Base-by-base conservation (phyloP, 2,888 invertebrate species). In the Macaria notata region DNA sequence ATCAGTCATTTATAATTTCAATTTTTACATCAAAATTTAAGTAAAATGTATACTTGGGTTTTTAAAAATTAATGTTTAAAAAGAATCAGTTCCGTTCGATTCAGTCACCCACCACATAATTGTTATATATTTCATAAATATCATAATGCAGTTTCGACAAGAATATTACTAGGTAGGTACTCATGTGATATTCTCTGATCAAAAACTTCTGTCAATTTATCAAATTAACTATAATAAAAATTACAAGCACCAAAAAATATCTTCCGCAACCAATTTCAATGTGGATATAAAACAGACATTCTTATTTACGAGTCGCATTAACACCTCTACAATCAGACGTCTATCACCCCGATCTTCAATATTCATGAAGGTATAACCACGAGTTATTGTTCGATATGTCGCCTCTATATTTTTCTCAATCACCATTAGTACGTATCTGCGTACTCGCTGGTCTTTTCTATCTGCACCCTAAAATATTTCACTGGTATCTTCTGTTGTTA, bases 351-450 rank as follows among this genome's bases (percentile, higher is more conserved):
- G 75, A 84, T 88, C 88, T 89, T 88, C 88, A 91, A 90, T 90
- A 90, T 90, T 90, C 88, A 91, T 90, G 88, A 89, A 84, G 84
- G 83, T 80, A 88, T 90, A 85, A 88, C 87, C 87, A 71, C 83
- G 86, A 86, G 83, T 88, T 88, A 87, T 88, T 83, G 78, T 80
- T 71, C 75, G 73, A 73, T 70, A 77, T 78, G 78, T 81, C 54
- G 75, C 72, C 76, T 76, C 85, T 81, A 88, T 90, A 90, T 90
- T 91, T 91, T 91, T 90, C 89, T 85, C 88, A 90, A 91, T 91
- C 90, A 89, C 87, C 90, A 91, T 91, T 91, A 91, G 88, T 85
- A 76, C 81, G 84, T 90, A 89, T 91, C 89, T 86, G 79, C 76
- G 79, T 79, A 78, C 82, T 83, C 84, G 82, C 86, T 79, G 81